Conservation (phyloP, 2,113 vertebrate species). For the Illadopsis cleaveri region DNA sequence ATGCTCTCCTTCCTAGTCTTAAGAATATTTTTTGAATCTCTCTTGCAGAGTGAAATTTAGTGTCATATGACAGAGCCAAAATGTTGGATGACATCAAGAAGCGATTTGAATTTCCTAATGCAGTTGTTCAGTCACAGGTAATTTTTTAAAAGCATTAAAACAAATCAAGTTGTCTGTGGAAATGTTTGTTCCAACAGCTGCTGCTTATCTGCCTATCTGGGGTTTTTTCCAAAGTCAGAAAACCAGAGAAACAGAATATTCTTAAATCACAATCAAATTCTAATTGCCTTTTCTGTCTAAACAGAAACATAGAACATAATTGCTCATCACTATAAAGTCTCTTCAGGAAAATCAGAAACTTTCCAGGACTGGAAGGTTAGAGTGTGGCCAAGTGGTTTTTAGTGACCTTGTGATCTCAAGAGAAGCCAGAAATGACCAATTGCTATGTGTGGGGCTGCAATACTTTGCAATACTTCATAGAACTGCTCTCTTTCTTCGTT, state of each 20-base stretch:
- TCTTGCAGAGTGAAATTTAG: conserved; percentile 50
- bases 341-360: neutral
- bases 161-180: neutral
- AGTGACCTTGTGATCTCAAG: neutral
- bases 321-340: neutral
- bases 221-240: neutral
- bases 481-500: neutral
- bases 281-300: neutral
- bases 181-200: neutral
- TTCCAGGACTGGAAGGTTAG: neutral
- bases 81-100: conserved; percentile 87
- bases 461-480: neutral
- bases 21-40: conserved; percentile 20
- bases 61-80: conserved; percentile 26
- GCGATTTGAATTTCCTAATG: conserved; percentile 89
- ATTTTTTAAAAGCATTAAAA: conserved; percentile 8
- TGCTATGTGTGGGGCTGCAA: neutral
- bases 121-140: conserved; percentile 91
- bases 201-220: neutral
- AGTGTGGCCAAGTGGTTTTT: neutral
- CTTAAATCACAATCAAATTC: neutral
- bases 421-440: neutral
- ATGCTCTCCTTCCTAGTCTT: neutral
- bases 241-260: neutral
- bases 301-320: neutral